Base-by-base conservation (phyloP, 1,140 invertebrate genomes). In the Drosophila kepulauana region DNA sequence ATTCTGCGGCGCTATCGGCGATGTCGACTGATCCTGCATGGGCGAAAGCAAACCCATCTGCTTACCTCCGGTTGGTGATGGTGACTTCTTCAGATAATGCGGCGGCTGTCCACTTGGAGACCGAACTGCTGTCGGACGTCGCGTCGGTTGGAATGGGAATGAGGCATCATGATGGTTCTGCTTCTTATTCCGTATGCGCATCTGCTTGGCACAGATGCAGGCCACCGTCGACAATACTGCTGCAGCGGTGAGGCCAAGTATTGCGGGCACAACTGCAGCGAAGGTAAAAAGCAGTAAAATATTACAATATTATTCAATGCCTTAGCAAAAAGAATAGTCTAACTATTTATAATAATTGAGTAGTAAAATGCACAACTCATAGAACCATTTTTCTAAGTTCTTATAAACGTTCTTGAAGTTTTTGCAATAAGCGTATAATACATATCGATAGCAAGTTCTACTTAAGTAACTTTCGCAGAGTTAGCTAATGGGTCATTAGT, bases 71-170 rank as follows among this genome's bases (percentile, higher is more conserved):
- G 97, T 97, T 0, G 97, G 97, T 75, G 96, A 97, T 0, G 97
- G 97, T 46, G 96, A 97, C 93, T 98, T 98, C 93, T 97, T 97
- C 81, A 98, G 92, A 92, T 98, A 97, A 89, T 97, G 97, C 54
- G 95, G 95, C 20, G 94, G 92, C 45, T 93, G 92, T 28, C 93
- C 94, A 61, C 95, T 95, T 1, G 95, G 95, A 7, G 94, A 94
- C 11, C 94, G 93, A 63, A 95, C 94, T 43, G 94, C 94, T 20
- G 94, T 94, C 62, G 94, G 94, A 52, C 94, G 94, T 5, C 94
- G 91, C 6, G 94, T 94, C 5, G 94, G 94, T 78, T 94, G 94
- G 89, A 94, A 94, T 65, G 94, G 94, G 75, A 94, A 93, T 38
- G 94, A 82, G 30, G 85, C 69, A 33, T 93, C 92, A 58, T 85